phyloP scores from a whole-genome alignment of 2,888 invertebrate species.

The Calephelis perditalis region DNA sequence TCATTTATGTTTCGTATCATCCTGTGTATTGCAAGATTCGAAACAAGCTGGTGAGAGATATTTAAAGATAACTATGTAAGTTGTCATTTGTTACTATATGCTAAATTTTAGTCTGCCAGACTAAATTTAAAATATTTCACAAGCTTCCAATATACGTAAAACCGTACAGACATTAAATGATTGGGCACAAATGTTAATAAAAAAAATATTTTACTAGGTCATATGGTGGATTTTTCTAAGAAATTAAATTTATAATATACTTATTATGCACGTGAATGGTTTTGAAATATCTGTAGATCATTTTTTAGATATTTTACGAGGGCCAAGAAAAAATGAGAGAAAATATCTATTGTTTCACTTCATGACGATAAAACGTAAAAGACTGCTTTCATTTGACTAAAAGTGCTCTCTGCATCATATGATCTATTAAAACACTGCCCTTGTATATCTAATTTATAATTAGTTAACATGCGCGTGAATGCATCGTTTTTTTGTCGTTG shows the following conservation, averaged over 20 bases:
- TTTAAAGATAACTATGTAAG: not conserved
- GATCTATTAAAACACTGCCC: conserved; percentile 9
- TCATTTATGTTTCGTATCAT: not conserved
- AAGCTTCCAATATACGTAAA: conserved; percentile 4
- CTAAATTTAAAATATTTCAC: not conserved
- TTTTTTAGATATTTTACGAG: too few species aligned
- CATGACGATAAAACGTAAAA: not conserved
- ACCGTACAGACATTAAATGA: not conserved
- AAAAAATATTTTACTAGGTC: not conserved
- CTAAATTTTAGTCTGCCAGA: not conserved
- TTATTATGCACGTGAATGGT: too few species aligned
- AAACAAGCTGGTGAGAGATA: not conserved
- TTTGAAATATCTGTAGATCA: too few species aligned
- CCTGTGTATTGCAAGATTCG: not conserved
- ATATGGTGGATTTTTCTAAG: not conserved
- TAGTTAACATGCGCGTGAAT: conserved; percentile 2
- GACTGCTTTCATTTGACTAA: not conserved
- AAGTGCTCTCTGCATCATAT: not conserved
- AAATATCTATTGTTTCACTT: too few species aligned
- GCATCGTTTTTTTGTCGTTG: conserved; percentile 4
- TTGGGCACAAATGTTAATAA: conserved; percentile 2
- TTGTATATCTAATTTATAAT: not conserved
- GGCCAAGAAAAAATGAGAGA: too few species aligned
- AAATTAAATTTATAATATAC: not conserved
- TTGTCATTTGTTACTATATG: conserved; percentile 3